A percentile compares a stretch with the other conserved stretches of the same genome.
Conservation (phyloP, 2,113 vertebrate genomes). For the Lichenostomus cassidix region DNA sequence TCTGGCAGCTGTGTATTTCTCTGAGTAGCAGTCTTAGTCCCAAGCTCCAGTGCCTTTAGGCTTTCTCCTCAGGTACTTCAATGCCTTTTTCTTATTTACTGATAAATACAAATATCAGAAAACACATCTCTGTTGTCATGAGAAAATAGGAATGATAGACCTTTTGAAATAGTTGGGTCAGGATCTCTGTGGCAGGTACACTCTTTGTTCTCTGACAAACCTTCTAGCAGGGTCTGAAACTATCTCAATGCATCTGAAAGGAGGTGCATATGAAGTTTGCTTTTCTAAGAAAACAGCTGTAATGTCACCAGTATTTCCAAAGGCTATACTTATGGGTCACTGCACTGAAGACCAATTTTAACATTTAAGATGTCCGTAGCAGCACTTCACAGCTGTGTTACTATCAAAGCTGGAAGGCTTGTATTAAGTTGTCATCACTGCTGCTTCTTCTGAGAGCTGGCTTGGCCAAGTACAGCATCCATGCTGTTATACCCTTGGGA, state of each 20-base stretch:
- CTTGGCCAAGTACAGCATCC: background rate
- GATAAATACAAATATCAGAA: background rate
- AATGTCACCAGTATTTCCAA: background rate
- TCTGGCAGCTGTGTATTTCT: background rate
- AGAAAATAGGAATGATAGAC: background rate
- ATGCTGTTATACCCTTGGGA: background rate
- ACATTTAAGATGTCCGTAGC: background rate
- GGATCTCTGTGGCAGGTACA: background rate
- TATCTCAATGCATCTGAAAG: background rate
- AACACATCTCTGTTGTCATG: background rate
- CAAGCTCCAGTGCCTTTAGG: background rate
- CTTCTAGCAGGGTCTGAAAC: background rate
- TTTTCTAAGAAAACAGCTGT: background rate
- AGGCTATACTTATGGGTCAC: background rate
- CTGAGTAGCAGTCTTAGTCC: background rate
- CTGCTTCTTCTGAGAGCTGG: background rate
- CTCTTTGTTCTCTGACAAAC: background rate
- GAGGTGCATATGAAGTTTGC: background rate
- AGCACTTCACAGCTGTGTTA: background rate
- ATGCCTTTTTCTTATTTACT: background rate
- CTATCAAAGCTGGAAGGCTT: background rate
- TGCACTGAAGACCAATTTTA: background rate
- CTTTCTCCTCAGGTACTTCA: background rate
- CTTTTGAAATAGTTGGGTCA: background rate
- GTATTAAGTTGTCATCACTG: constrained; percentile 9